These are phyloP conservation scores for Dynastes hyllus DNA, from an alignment of 2,888 invertebrate species.

Conservation along the genomic window DNA sequence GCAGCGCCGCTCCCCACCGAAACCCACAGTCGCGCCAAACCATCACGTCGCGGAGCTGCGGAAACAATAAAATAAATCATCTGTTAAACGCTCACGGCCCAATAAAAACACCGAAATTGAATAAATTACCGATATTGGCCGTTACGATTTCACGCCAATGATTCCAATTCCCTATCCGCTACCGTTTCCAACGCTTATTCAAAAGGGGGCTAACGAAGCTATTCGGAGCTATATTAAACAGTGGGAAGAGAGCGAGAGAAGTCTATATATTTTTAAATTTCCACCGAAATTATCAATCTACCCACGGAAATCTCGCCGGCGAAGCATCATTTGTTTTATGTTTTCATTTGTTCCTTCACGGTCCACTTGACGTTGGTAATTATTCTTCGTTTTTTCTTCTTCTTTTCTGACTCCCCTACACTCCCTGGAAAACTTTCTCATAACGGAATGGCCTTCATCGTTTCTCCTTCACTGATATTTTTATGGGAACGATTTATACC, in stretches of 20 bases:
- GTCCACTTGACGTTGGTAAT: conserved; percentile 69
- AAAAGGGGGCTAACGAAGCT: conserved; percentile 26
- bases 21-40: neutral
- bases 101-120: conserved; percentile 66
- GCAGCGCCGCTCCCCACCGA: neutral
- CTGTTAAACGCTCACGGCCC: conserved; percentile 63
- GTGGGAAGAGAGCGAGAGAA: neutral
- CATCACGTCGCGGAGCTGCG: conserved; percentile 23
- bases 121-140: conserved; percentile 68
- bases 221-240: conserved; percentile 9
- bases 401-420: neutral
- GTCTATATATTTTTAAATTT: conserved; percentile 63
- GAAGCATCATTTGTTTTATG: conserved; percentile 70
- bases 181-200: conserved; percentile 7
- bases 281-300: conserved; percentile 59
- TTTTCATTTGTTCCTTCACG: conserved; percentile 71
- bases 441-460: conserved; percentile 11
- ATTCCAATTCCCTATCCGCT: conserved; percentile 58
- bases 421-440: conserved; percentile 14
- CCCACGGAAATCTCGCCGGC: conserved; percentile 50
- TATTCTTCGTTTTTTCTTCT: conserved; percentile 64
- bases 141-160: conserved; percentile 66
- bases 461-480: conserved; percentile 23
- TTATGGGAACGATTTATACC: too few species aligned
- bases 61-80: conserved; percentile 66